These are phyloP conservation scores for Agrotis segetum DNA, from an alignment of 2,888 invertebrate species.

Conservation along the genomic window DNA sequence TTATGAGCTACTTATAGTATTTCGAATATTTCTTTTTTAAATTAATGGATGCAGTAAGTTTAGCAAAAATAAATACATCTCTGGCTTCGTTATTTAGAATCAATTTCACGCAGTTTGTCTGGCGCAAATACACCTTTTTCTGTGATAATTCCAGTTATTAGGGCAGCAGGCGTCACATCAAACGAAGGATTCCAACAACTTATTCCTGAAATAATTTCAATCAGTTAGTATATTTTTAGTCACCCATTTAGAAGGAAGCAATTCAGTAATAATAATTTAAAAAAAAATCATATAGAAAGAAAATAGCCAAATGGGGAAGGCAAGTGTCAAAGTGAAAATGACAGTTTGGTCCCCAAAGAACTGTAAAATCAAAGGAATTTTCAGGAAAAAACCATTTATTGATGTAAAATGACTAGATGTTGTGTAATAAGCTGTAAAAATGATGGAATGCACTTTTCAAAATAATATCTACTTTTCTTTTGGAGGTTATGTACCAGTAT, in stretches of 20 bases:
- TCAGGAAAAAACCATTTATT: too few relatives aligned
- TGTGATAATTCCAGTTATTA: constrained; percentile 98
- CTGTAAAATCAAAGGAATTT: too few relatives aligned
- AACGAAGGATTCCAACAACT: constrained; percentile 99
- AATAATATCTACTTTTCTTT: too few relatives aligned
- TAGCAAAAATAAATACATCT: constrained; percentile 45
- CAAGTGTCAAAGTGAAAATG: too few relatives aligned
- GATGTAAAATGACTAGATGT: too few relatives aligned
- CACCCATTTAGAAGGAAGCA: not conserved
- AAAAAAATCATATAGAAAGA: not conserved
- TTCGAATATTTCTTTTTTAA: constrained; percentile 53
- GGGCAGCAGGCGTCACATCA: constrained; percentile 98
- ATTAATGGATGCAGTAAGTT: constrained; percentile 51
- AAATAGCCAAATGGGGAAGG: not conserved
- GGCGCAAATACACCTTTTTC: constrained; percentile 97
- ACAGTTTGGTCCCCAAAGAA: too few relatives aligned
- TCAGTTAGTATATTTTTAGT: not conserved
- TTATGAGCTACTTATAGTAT: constrained; percentile 59
- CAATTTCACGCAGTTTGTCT: constrained; percentile 79
- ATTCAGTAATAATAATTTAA: not conserved
- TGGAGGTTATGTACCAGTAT: too few relatives aligned
- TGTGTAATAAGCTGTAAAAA: too few relatives aligned
- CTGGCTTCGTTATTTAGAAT: constrained; percentile 63
- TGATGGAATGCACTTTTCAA: too few relatives aligned
- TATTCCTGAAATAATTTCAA: constrained; percentile 92